Evolutionary conservation across 1,140 invertebrate species (phyloP).

Genomic region (Lanistes nyassanus): DNA sequence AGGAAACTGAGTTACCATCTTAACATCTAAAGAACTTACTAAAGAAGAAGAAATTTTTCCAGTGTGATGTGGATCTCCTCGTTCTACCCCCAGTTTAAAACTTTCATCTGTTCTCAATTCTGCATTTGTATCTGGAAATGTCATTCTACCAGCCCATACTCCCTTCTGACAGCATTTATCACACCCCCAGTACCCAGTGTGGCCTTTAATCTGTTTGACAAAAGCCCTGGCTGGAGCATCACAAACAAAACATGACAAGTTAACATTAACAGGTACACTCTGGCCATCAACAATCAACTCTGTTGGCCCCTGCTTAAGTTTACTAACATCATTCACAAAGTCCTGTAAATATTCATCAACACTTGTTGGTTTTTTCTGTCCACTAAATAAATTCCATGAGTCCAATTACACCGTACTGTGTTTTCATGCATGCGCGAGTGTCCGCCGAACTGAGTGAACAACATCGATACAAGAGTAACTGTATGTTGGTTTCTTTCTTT

Average conservation of each 20-base stretch:
- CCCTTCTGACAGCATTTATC: slow-evolving; percentile 41
- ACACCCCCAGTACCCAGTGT: slow-evolving; percentile 43
- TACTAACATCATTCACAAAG: slow-evolving; percentile 50
- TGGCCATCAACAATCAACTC: slow-evolving; percentile 16
- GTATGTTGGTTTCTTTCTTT: no score
- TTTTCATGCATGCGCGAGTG: no score
- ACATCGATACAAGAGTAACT: no score
- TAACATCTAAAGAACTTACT: slow-evolving; percentile 44
- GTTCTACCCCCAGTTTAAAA: no score
- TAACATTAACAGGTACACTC: slow-evolving; percentile 30
- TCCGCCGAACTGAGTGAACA: no score
- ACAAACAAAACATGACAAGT: slow-evolving; percentile 53
- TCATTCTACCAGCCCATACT: slow-evolving; percentile 28
- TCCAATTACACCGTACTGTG: no score
- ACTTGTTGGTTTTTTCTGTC: slow-evolving; percentile 49
- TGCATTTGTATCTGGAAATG: slow-evolving; percentile 35
- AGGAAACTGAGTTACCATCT: slow-evolving; percentile 58
- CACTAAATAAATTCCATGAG: no score
- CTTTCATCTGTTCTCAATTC: slow-evolving; percentile 11
- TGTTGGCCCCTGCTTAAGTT: slow-evolving; percentile 25
- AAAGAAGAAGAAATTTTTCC: slow-evolving; percentile 40
- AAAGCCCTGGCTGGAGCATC: slow-evolving; percentile 65
- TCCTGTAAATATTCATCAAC: slow-evolving; percentile 37
- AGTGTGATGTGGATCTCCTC: slow-evolving; percentile 10
- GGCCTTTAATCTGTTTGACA: slow-evolving; percentile 59